These are phyloP conservation scores for Cephus pulcher DNA, from an alignment of 2,888 invertebrate species.

Conservation along the genomic window DNA sequence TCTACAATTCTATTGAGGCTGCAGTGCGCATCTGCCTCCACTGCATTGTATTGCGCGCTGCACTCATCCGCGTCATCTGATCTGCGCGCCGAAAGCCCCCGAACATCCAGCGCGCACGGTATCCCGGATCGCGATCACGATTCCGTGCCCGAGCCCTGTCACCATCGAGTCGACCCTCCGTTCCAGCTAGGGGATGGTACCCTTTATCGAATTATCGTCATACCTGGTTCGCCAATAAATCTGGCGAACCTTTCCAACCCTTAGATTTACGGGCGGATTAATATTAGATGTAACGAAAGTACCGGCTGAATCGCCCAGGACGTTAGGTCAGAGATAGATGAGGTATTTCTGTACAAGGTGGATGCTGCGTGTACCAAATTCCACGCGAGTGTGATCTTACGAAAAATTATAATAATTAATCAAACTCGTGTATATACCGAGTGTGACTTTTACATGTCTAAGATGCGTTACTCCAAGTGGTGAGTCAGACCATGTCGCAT, in stretches of 20 bases:
- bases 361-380: background rate
- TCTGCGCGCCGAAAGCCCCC: slow-evolving; percentile 32
- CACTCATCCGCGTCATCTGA: slow-evolving; percentile 52
- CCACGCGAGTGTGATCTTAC: background rate
- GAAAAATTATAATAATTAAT: background rate
- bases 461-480: background rate
- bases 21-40: slow-evolving; percentile 50
- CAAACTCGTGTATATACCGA: background rate
- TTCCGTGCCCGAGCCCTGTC: slow-evolving; percentile 11
- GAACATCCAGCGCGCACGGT: slow-evolving; percentile 7
- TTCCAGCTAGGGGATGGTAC: slow-evolving; percentile 22
- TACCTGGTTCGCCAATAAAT: slow-evolving; percentile 55
- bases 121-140: slow-evolving; percentile 15
- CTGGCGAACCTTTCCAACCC: slow-evolving; percentile 34
- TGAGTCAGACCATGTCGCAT: background rate
- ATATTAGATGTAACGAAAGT: slow-evolving; percentile 42
- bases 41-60: slow-evolving; percentile 47
- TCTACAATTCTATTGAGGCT: slow-evolving; percentile 38
- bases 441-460: background rate
- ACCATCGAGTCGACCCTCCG: background rate
- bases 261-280: slow-evolving; percentile 51
- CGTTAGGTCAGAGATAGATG: background rate
- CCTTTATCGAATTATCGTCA: slow-evolving; percentile 59
- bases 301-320: background rate
- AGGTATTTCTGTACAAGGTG: background rate